Evolutionary conservation across 2,113 vertebrate genomes (phyloP), one percentile per base, ranked within the genome.

Genomic region (Semnornis frantzii): DNA sequence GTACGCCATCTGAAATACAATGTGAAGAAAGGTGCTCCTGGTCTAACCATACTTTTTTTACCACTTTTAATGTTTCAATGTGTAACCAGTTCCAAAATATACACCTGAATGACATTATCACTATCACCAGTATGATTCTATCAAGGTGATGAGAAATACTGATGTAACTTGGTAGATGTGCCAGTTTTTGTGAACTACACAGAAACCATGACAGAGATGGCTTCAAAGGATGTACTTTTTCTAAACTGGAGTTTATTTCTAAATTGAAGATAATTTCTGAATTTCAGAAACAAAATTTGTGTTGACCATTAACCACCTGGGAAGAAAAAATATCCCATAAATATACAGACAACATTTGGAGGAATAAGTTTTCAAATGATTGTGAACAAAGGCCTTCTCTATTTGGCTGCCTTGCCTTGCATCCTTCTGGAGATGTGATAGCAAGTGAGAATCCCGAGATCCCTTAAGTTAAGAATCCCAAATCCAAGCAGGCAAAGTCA

Each of bases 91-190:
- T 84, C 44, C 37, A 33, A 46, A 74, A 68, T 15, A 46, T 2
- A 37, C 8, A n/a, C 42, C 46, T 39, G 60, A 73, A 27, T 10
- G 30, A 42, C 52, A 30, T 20, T 14, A 62, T 21, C 31, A 85
- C n/a, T 28, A 58, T 80, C 57, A 62, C 10, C 27, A 8, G 34
- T 3, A 18, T 7, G 9, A 39, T 71, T 87, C 57, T 30, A 39
- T 7, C 34, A 79, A 25, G 37, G 10, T 0, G 0, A 79, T 27
- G 9, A 82, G 39, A 31, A 87, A 39, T 9, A 31, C 10, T 58
- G 1, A 0, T 28, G 19, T 44, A 89, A 52, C 11, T 37, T 60
- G 48, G 12, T 23, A 30, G 50, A 20, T 0, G 2, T 31, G 15
- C 21, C 25, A 48, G 17, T 16, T 34, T 34, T 54, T 48, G 23